Base-by-base conservation (phyloP, 2,113 vertebrate genomes). In the Hystrix brachyura region DNA sequence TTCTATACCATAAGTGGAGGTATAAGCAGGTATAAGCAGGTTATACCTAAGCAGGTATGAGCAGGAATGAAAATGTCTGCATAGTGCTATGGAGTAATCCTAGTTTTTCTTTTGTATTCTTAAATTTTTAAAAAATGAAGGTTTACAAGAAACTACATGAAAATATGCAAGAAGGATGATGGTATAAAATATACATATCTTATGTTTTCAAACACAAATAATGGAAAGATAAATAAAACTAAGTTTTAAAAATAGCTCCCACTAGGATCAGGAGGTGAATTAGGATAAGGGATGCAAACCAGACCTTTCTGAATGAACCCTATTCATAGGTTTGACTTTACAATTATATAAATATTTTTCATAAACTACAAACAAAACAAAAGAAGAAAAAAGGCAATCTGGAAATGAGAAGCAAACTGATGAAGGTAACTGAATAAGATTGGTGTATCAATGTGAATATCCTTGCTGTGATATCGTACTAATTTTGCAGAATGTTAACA, bases 281-380 rank as follows among this genome's bases (percentile, higher is more conserved):
- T 53, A 21, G 46, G 21, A 67, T 14, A 88, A 59, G 29, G 59
- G 64, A 91, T 57, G 12, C 65, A 96, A 94, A 69, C 43, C 19
- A 87, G 18, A 90, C 2, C 4, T 93, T 87, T 94, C 38, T 84
- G 69, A 94, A 90, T 72, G 60, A 95, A 71, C 18, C 23, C 43
- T 72, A 86, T 53, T 87, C 6, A 29, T 53, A 84, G 69, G 23
- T 60, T 80, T 91, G 82, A 93, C 76, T 93, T 88, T 83, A 34
- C 25, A 94, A 53, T 64, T 38, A 84, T 74, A 48, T 62, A 83
- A 32, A 80, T 72, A 11, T 60, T 88, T 87, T 62, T 90, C 27
- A 72, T 87, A 91, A 94, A 60, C 34, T 88, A 91, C 94, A 94
- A 93, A 43, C 60, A 94, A 93, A 95, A 93, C 57, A 78, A 81